phyloP scores from a whole-genome alignment of 1,140 invertebrate genomes.

The Andricus grossulariae region DNA sequence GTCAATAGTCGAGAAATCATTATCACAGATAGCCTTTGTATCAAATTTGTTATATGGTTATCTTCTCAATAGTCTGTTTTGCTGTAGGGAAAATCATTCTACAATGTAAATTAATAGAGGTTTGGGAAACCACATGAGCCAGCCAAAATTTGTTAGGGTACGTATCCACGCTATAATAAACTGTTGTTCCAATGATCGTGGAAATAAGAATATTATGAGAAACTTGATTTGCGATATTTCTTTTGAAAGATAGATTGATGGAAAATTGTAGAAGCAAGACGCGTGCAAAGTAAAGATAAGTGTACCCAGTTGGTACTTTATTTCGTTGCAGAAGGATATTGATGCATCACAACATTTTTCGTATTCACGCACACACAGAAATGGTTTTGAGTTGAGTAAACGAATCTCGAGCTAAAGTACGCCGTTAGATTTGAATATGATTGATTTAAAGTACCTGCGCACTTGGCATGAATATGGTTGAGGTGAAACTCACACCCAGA shows the following conservation, averaged over 20 bases:
- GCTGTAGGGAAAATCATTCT: too few relatives aligned
- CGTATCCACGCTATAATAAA: too few relatives aligned
- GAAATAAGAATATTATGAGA: too few relatives aligned
- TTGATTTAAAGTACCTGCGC: constrained; percentile 64
- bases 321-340: constrained; percentile 7
- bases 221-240: too few relatives aligned
- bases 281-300: not conserved
- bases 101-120: too few relatives aligned
- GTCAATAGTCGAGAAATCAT: not conserved
- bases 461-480: constrained; percentile 47
- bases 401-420: constrained; percentile 39
- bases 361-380: constrained; percentile 9
- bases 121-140: too few relatives aligned
- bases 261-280: not conserved
- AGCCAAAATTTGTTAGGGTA: too few relatives aligned
- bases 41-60: too few relatives aligned
- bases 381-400: constrained; percentile 32
- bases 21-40: too few relatives aligned
- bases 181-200: too few relatives aligned
- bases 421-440: constrained; percentile 65
- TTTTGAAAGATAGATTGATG: not conserved
- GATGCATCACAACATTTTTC: not conserved
- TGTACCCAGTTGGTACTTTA: constrained; percentile 1
- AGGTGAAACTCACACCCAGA: constrained; percentile 35
- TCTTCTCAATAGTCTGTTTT: too few relatives aligned